These are phyloP conservation scores for Anagrus nilaparvatae DNA, from an alignment of 1,140 invertebrate species.

Conservation along the genomic window DNA sequence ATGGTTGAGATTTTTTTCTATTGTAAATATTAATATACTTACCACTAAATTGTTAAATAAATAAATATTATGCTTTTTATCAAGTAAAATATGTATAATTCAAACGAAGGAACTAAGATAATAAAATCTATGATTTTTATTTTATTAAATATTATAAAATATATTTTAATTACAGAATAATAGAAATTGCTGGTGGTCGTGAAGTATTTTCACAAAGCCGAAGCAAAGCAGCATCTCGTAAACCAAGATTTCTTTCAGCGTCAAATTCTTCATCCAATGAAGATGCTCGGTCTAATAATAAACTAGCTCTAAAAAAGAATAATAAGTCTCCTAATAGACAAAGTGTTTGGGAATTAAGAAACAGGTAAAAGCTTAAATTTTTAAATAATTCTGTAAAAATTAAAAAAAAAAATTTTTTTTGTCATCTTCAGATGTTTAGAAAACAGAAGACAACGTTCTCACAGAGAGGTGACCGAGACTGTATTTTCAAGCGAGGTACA, in stretches of 20 bases:
- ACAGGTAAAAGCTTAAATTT: conserved; percentile 31
- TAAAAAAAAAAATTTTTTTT: neutral
- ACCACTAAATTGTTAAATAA: no score
- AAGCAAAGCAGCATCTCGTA: conserved; percentile 61
- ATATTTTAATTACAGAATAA: conserved; percentile 56
- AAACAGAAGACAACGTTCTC: conserved; percentile 41
- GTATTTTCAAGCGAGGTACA: conserved; percentile 54
- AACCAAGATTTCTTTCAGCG: conserved; percentile 52
- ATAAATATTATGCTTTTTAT: no score
- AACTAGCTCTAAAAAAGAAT: conserved; percentile 41
- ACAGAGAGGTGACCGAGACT: conserved; percentile 52
- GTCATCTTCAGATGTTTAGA: conserved; percentile 39
- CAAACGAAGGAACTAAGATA: no score
- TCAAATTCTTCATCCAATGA: conserved; percentile 44
- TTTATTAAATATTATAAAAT: no score
- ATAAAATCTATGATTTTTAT: no score
- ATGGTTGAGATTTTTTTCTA: no score
- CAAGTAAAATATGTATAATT: no score
- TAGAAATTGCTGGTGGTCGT: conserved; percentile 78
- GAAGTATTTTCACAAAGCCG: conserved; percentile 77
- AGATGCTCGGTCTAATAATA: conserved; percentile 41
- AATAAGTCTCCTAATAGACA: conserved; percentile 48
- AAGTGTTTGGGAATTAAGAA: conserved; percentile 53
- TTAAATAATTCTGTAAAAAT: neutral
- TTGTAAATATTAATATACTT: no score